phyloP scores from a whole-genome alignment of 1,140 invertebrate genomes.

The Leptonema lineaticorne region DNA sequence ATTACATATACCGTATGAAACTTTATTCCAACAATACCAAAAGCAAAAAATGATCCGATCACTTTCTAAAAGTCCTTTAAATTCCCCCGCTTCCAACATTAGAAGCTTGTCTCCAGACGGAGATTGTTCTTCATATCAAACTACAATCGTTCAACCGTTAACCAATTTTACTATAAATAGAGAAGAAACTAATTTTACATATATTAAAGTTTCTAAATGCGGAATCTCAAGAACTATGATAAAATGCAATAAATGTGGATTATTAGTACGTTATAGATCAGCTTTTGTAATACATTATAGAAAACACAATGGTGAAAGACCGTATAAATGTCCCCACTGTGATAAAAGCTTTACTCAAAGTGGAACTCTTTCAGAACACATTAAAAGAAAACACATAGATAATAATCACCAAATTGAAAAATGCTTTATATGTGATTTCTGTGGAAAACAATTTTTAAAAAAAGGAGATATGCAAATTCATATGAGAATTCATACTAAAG shows the following conservation, averaged over 20 bases:
- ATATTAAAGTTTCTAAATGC: too few relatives aligned
- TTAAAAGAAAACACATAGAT: slow-evolving; percentile 3
- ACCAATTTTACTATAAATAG: too few relatives aligned
- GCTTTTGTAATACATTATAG: too few relatives aligned
- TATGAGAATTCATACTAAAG: slow-evolving; percentile 26
- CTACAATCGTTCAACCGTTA: too few relatives aligned
- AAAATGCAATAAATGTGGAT: too few relatives aligned
- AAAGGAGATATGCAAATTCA: slow-evolving; percentile 26
- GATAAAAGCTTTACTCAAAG: slow-evolving; percentile 34
- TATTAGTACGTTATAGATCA: too few relatives aligned
- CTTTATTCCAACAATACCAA: not conserved
- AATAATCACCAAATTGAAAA: slow-evolving; percentile 21
- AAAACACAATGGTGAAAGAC: slow-evolving; percentile 37
- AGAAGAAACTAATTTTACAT: too few relatives aligned
- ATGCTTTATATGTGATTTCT: slow-evolving; percentile 36
- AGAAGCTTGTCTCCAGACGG: too few relatives aligned
- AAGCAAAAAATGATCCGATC: slow-evolving; percentile 13
- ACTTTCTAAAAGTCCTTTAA: slow-evolving; percentile 16
- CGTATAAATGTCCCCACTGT: slow-evolving; percentile 35
- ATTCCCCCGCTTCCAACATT: too few relatives aligned
- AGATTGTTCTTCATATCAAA: too few relatives aligned
- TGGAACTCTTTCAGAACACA: slow-evolving; percentile 17
- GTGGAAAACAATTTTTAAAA: slow-evolving; percentile 29
- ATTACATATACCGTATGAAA: too few relatives aligned
- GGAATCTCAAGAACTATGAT: too few relatives aligned